phyloP scores from a whole-genome alignment of 2,888 invertebrate species.

The Apodemia zela region DNA sequence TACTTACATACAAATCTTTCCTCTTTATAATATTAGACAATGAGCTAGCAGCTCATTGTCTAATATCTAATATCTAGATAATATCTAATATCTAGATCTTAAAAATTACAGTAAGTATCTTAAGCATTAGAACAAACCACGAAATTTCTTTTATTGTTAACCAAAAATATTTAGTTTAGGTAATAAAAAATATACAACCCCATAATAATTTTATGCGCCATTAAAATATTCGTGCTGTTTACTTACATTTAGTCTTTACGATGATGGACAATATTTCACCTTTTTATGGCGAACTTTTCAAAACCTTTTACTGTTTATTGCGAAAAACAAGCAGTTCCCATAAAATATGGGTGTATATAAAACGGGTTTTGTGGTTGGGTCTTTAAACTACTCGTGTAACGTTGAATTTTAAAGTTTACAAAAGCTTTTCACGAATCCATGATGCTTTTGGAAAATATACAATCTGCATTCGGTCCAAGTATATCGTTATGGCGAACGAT shows the following conservation, averaged over 20 bases:
- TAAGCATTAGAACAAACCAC: neutral
- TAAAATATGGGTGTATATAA: neutral
- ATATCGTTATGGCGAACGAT: too few relatives aligned
- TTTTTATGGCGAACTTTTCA: constrained; percentile 14
- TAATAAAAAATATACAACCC: neutral
- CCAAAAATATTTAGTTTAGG: constrained; percentile 4
- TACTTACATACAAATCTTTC: too few relatives aligned
- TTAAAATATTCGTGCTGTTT: constrained; percentile 10
- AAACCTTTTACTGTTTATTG: constrained; percentile 20
- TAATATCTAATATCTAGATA: too few relatives aligned
- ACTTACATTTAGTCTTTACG: constrained; percentile 11
- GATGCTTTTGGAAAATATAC: too few relatives aligned
- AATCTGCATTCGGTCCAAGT: too few relatives aligned
- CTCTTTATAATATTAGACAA: too few relatives aligned
- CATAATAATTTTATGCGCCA: constrained; percentile 5
- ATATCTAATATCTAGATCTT: neutral
- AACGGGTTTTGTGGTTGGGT: neutral
- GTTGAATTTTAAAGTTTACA: too few relatives aligned
- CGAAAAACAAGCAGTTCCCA: constrained; percentile 18
- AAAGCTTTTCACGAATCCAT: too few relatives aligned
- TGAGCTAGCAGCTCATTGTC: too few relatives aligned
- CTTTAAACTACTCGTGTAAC: neutral
- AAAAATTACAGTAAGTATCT: neutral
- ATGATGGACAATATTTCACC: constrained; percentile 16
- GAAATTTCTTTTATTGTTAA: neutral